Percentiles rank a stretch among this genome's conserved stretches.
Conservation (phyloP, 2,888 invertebrate species). For the Melieria picta region DNA sequence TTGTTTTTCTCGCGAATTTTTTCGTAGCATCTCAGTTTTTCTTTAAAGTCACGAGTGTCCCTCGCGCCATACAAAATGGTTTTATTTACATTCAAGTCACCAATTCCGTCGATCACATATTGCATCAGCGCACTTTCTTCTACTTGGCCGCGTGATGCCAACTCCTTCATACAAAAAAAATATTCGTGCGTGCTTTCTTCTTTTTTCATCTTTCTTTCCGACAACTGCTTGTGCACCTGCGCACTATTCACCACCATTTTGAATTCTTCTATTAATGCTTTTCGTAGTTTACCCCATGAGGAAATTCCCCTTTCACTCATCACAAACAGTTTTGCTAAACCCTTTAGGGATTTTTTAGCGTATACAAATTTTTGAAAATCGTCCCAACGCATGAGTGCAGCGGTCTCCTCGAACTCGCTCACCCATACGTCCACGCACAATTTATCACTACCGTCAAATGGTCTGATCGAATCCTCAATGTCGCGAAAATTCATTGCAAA, state of each 20-base stretch:
- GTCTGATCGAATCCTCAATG: constrained; percentile 36
- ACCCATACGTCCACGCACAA: constrained; percentile 30
- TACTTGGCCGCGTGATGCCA: constrained; percentile 1
- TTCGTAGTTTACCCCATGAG: constrained; percentile 25
- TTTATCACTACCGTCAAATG: constrained; percentile 29
- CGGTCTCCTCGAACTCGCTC: constrained; percentile 32
- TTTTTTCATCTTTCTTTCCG: constrained; percentile 2
- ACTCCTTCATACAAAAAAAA: constrained; percentile 13
- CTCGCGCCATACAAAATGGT: constrained; percentile 9
- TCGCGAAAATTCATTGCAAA: constrained; percentile 34
- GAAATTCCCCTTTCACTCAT: constrained; percentile 9
- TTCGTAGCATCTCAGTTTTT: constrained; percentile 7
- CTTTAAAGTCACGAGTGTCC: background rate
- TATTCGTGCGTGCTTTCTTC: constrained; percentile 5
- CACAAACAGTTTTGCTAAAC: constrained; percentile 22
- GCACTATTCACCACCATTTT: constrained; percentile 24
- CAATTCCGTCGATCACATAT: constrained; percentile 8
- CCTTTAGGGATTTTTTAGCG: constrained; percentile 28
- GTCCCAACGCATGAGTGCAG: constrained; percentile 36
- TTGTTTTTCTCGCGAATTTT: background rate
- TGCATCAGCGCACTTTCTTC: constrained; percentile 6
- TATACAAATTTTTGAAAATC: constrained; percentile 36
- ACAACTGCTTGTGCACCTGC: constrained; percentile 23
- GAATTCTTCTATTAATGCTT: constrained; percentile 36
- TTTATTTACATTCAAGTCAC: constrained; percentile 9